Base-by-base conservation (phyloP, 2,888 invertebrate species). In the Andrena hattorfiana region DNA sequence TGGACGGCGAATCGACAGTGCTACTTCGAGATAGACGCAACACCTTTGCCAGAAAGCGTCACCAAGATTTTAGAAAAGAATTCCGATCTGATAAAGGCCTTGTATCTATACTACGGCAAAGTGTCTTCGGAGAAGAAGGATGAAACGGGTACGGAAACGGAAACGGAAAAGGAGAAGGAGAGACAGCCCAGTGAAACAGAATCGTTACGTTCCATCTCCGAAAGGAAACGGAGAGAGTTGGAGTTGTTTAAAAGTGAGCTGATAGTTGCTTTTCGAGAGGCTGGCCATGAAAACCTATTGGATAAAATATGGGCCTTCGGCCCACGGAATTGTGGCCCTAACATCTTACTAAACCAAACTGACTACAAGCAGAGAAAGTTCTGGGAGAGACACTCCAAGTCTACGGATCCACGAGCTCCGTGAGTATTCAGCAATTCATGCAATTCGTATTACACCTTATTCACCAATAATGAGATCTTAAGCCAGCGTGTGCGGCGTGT, bases 271-370 rank as follows among this genome's bases (percentile, higher is more conserved):
- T 96, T 97, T 89, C 92, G 94, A 1, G 95, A 96, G 75, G 94
- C 96, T 2, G 95, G 95, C 0, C 94, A 84, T 1, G 92, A 94
- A 0, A 93, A 95, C 30, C 89, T 95, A 56, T 94, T 96, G 1
- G 95, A 96, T 69, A 96, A 96, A 94, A 96, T 99, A 87, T 99
- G 99, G 99, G 96, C 98, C 4, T 97, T 99, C 86, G 99, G 99
- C 0, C 98, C 99, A 3, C 96, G 97, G 85, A 96, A 97, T 92
- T 97, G 97, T 92, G 98, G 98, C 67, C 96, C 98, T 1, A 99
- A 99, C 95, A 94, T 99, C 81, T 95, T 99, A 62, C 94, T 99
- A 3, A 99, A 99, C 94, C 95, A 96, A 83, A 96, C 97, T 0
- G 96, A 96, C 93, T 97, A 97, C 89, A 94, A 95, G 49, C 94